Conservation (phyloP, 1,140 invertebrate genomes). For the Drosophila kikkawai region DNA sequence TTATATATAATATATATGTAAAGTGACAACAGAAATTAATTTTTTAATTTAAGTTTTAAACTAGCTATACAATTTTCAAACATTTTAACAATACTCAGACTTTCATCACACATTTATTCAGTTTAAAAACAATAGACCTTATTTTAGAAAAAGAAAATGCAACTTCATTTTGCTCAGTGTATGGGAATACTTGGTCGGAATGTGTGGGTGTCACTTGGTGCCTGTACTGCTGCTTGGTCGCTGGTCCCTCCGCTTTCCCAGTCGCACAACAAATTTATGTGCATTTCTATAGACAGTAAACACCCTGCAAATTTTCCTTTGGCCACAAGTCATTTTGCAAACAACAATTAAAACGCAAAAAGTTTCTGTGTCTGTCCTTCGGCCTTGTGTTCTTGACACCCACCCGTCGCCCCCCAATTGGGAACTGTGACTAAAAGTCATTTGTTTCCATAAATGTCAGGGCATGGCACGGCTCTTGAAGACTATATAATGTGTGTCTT, state of each 20-base stretch:
- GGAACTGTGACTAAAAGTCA: conserved; percentile 63
- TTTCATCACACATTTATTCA: too few species aligned
- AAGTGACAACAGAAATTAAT: not conserved
- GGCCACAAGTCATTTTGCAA: conserved; percentile 61
- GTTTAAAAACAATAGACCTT: not conserved
- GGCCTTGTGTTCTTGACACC: conserved; percentile 2
- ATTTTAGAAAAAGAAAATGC: too few species aligned
- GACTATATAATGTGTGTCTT: conserved; percentile 64
- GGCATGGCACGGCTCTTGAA: conserved; percentile 62
- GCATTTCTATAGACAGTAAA: conserved; percentile 66
- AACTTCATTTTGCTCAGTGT: conserved; percentile 5
- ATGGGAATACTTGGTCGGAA: conserved; percentile 8
- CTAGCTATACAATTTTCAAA: not conserved
- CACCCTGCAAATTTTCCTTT: conserved; percentile 53
- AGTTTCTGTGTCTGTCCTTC: conserved; percentile 38
- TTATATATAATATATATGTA: not conserved
- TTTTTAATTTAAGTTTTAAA: too few species aligned
- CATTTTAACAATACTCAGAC: too few species aligned
- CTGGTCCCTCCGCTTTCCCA: conserved; percentile 22
- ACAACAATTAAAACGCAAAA: conserved; percentile 73
- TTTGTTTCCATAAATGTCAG: conserved; percentile 77
- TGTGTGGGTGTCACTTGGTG: conserved; percentile 41
- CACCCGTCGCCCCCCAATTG: conserved; percentile 13
- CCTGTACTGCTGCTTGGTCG: conserved; percentile 18
- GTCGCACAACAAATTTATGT: conserved; percentile 65